These are phyloP conservation scores for Artibeus jamaicensis DNA, from an alignment of 2,797 vertebrate genomes.

Conservation along the genomic window DNA sequence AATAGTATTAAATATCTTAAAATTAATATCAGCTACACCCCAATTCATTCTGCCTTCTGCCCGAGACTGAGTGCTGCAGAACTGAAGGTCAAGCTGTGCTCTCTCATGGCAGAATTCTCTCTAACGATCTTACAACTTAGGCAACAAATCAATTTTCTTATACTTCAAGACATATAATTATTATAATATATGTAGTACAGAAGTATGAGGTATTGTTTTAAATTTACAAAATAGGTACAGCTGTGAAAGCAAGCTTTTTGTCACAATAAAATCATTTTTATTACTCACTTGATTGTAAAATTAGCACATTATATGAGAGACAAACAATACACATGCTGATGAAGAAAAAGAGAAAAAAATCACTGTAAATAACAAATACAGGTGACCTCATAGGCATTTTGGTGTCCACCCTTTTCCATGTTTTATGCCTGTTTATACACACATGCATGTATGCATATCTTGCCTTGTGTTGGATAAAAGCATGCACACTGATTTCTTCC, in stretches of 20 bases:
- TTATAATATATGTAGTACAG: background rate
- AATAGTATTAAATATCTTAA: background rate
- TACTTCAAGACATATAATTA: background rate
- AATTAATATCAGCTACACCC: background rate
- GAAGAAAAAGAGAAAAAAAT: background rate
- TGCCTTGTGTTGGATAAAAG: background rate
- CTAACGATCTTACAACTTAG: conserved; percentile 22
- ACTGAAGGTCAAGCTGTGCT: background rate
- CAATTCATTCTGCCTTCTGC: background rate
- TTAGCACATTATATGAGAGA: background rate
- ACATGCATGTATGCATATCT: background rate
- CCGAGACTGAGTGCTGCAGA: background rate
- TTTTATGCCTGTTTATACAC: background rate
- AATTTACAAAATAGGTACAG: conserved; percentile 12
- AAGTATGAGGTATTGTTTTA: background rate
- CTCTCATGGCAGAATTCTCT: background rate
- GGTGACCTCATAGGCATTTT: background rate
- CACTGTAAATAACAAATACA: background rate
- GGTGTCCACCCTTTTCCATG: background rate
- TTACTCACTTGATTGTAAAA: background rate
- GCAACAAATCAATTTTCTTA: background rate
- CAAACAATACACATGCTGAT: background rate
- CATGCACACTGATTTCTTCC: background rate
- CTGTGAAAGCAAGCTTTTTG: background rate
- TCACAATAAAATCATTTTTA: background rate